Evolutionary conservation across 2,797 vertebrate species (phyloP), one percentile per base, ranked within the genome.

Genomic region (Ficedula albicollis): DNA sequence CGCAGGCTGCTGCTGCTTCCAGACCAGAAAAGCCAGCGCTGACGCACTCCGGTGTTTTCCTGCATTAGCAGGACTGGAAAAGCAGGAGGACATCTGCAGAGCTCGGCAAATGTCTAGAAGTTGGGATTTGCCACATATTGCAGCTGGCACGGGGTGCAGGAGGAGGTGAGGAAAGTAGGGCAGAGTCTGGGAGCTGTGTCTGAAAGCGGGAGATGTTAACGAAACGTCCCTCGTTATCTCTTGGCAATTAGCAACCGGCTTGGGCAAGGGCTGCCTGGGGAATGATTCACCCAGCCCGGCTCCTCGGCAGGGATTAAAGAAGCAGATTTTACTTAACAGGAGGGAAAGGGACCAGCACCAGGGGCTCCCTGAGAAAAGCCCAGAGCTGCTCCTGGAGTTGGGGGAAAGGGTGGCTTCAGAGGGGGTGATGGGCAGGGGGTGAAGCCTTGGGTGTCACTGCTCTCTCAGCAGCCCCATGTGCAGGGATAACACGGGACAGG

Each of bases 51-150:
- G 7, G 56, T 25, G 76, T 72, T 88, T 83, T 68, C 55, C 83
- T 72, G 69, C 75, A 7, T 67, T 10, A 87, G 62, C 78, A 86
- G 91, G 95, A 95, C 95, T 64, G 90, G 96, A 96, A 97, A 91
- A 96, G 95, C 95, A 86, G 95, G 95, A 89, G 92, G 95, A 38
- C 95, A 94, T 85, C 94, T 91, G 92, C 96, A 82, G 79, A 97
- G 85, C 95, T 95, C 59, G 67, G 95, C 93, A 92, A 83, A 93
- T 4, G 76, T 39, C 94, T 95, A 2, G 41, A 75, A 94, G 94
- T 52, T 23, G 80, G 70, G 73, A 90, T 95, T 74, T 76, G 86
- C 86, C 86, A 11, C 86, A 1, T 10, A 20, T 41, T 27, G 73
- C 93, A 41, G 72, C 85, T 73, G 74, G 88, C 80, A 77, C 0